A percentile compares a stretch with the other conserved stretches of the same genome.
phyloP scores from a whole-genome alignment of 2,888 invertebrate species.

The Tupiocoris notatus region DNA sequence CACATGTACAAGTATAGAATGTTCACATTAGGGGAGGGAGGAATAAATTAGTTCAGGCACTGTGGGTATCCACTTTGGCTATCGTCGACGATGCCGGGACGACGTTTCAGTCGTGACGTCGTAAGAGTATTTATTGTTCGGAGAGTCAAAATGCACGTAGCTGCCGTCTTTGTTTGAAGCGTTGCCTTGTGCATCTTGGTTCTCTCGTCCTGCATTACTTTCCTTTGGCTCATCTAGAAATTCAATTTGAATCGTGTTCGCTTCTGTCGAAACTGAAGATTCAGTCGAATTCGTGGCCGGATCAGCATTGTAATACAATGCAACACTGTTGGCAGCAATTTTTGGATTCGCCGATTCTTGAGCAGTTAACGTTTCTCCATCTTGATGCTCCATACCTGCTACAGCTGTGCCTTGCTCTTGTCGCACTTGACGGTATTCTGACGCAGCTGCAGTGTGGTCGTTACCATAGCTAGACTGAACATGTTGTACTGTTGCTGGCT shows the following conservation, averaged over 20 bases:
- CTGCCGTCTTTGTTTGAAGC: constrained; percentile 46
- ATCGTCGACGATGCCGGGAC: background rate
- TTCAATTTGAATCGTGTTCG: constrained; percentile 40
- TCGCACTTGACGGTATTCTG: constrained; percentile 26
- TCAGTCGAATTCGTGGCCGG: background rate
- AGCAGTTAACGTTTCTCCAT: constrained; percentile 43
- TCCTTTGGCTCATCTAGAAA: constrained; percentile 39
- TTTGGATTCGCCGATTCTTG: constrained; percentile 42
- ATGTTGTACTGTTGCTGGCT: constrained; percentile 47
- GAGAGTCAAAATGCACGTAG: constrained; percentile 51
- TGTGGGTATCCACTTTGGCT: background rate
- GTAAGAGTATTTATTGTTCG: constrained; percentile 50
- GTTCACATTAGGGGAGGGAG: constrained; percentile 10
- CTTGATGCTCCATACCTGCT: constrained; percentile 18
- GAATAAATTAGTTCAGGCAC: constrained; percentile 21
- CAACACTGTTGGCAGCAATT: constrained; percentile 42
- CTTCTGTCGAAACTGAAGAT: background rate
- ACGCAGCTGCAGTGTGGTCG: constrained; percentile 19
- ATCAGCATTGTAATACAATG: constrained; percentile 47
- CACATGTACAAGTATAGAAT: constrained; percentile 6
- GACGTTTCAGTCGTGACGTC: constrained; percentile 44
- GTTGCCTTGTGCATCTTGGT: constrained; percentile 44
- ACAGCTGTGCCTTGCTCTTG: background rate
- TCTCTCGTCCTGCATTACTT: constrained; percentile 42
- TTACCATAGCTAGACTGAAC: constrained; percentile 39